Evolutionary conservation across 1,140 invertebrate genomes (phyloP).

Genomic region (Trachymyrmex cornetzi): DNA sequence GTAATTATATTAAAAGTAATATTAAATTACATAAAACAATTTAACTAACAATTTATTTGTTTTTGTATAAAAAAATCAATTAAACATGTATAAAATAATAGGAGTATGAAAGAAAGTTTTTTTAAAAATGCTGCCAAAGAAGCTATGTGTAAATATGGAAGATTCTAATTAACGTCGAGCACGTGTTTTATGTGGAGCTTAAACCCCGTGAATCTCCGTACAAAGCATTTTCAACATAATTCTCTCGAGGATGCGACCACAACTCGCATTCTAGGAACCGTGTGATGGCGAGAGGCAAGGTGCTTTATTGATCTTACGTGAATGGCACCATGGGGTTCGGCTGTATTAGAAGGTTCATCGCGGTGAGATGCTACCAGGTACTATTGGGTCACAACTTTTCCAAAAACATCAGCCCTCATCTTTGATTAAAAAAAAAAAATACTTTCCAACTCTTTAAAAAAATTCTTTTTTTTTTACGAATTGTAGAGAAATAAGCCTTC

Average conservation of each 20-base stretch:
- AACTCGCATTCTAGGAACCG: conserved; percentile 51
- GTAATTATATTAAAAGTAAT: neutral
- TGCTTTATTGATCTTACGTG: conserved; percentile 74
- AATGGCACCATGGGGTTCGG: conserved; percentile 59
- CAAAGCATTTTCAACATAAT: conserved; percentile 11
- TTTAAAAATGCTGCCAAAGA: neutral
- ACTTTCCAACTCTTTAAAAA: neutral
- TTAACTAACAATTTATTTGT: neutral
- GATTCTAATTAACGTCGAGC: conserved; percentile 4
- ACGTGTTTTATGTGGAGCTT: neutral
- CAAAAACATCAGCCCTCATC: conserved; percentile 25
- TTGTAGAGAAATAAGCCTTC: neutral
- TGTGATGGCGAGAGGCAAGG: conserved; percentile 59
- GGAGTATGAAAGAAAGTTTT: neutral
- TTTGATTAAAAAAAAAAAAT: conserved; percentile 37
- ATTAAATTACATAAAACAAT: neutral
- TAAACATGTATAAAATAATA: neutral
- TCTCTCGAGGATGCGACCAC: neutral
- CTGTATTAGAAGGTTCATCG: conserved; percentile 71
- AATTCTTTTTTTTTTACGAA: neutral
- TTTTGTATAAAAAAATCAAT: conserved; percentile 2
- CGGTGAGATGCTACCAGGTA: conserved; percentile 11
- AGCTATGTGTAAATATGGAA: neutral
- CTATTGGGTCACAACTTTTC: conserved; percentile 51
- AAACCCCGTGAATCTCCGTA: neutral